These are phyloP conservation scores for Apis laboriosa DNA, from an alignment of 1,140 invertebrate genomes.

Conservation along the genomic window DNA sequence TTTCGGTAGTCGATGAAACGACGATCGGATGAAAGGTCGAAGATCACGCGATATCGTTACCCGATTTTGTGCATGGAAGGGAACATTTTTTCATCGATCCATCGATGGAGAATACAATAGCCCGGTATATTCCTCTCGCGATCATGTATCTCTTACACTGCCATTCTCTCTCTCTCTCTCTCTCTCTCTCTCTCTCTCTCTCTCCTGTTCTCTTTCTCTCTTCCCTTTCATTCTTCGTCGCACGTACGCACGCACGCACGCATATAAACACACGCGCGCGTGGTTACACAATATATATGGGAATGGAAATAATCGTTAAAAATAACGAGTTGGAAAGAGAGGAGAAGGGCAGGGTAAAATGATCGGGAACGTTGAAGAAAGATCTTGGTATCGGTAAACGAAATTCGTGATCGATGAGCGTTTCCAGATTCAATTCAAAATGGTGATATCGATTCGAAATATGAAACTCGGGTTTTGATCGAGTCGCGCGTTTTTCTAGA, in stretches of 20 bases:
- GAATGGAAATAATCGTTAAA: constrained; percentile 10
- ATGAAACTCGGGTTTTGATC: constrained; percentile 15
- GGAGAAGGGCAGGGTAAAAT: not conserved
- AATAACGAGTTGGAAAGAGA: constrained; percentile 3
- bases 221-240: not conserved
- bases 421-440: not conserved
- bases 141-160: not conserved
- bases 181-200: not conserved
- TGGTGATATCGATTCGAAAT: constrained; percentile 6
- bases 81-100: constrained; percentile 26
- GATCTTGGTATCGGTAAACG: not conserved
- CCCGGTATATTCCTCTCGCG: not conserved
- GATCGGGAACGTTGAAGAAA: not conserved
- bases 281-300: not conserved
- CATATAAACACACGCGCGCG: no score
- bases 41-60: constrained; percentile 5
- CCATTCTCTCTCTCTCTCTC: not conserved
- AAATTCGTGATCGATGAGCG: not conserved
- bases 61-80: constrained; percentile 27
- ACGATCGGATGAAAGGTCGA: constrained; percentile 27
- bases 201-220: not conserved
- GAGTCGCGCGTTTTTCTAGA: not conserved
- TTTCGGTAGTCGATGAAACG: not conserved
- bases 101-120: not conserved
- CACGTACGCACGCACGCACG: not conserved